phyloP scores from a whole-genome alignment of 2,888 invertebrate species.

The Ptilodon capucinus region DNA sequence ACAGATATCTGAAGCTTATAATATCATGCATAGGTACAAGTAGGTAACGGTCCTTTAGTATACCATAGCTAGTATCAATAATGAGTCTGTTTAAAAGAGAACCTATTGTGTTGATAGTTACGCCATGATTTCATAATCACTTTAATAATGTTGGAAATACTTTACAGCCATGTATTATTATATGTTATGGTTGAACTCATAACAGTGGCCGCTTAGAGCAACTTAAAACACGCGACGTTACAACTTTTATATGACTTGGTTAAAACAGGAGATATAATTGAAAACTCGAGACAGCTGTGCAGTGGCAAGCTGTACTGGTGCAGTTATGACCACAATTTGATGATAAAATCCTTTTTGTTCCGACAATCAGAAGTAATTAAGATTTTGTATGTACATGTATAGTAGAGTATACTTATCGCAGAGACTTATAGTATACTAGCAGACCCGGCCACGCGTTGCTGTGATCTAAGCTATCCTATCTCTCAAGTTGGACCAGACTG shows the following conservation, averaged over 20 bases:
- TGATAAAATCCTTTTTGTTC: conserved; percentile 50
- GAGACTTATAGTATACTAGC: no score
- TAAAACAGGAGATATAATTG: conserved; percentile 76
- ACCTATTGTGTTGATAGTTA: not conserved
- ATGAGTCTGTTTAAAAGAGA: not conserved
- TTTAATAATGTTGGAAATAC: not conserved
- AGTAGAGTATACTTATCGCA: no score
- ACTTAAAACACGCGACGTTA: conserved; percentile 59
- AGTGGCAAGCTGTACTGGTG: conserved; percentile 41
- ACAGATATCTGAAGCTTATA: no score
- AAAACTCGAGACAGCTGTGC: conserved; percentile 69
- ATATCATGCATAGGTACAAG: no score
- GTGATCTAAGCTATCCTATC: no score
- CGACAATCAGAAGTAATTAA: conserved; percentile 28
- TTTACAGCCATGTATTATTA: conserved; percentile 1
- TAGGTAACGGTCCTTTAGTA: no score
- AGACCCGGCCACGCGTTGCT: no score
- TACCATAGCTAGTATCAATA: no score
- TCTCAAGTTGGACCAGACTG: no score
- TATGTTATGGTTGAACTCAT: conserved; percentile 33
- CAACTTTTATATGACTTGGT: conserved; percentile 78
- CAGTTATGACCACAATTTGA: conserved; percentile 59
- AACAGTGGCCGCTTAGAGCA: conserved; percentile 39
- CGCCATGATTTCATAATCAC: not conserved
- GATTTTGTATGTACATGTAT: conserved; percentile 1